A percentile compares a stretch with the other conserved stretches of the same genome.
Conservation (phyloP, 2,888 invertebrate genomes). For the Caprella mutica region DNA sequence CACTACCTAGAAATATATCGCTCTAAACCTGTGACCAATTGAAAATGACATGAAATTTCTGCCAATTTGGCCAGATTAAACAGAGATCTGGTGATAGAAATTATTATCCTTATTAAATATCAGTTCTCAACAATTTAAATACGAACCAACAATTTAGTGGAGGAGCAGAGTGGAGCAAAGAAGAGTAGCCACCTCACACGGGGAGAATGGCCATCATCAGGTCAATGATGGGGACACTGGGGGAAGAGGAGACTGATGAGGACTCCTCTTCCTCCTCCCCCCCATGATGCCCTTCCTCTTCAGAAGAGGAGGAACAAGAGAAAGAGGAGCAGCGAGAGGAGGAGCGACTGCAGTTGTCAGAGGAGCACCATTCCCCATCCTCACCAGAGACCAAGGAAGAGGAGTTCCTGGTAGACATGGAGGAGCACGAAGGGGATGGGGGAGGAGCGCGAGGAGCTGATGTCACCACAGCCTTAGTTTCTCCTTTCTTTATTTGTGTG, state of each 20-base stretch:
- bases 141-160: too few relatives aligned
- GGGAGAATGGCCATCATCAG: conserved; percentile 34
- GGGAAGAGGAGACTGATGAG: conserved; percentile 27
- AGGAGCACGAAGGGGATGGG: background rate
- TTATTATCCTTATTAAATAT: too few relatives aligned
- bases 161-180: background rate
- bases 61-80: too few relatives aligned
- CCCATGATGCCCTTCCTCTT: too few relatives aligned
- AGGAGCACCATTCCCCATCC: background rate
- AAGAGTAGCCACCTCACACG: conserved; percentile 17
- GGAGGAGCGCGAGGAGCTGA: background rate
- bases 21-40: too few relatives aligned
- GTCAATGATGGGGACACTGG: conserved; percentile 32
- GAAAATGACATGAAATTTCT: too few relatives aligned
- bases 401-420: background rate
- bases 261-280: conserved; percentile 18
- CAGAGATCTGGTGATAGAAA: too few relatives aligned
- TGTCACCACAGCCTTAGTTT: too few relatives aligned
- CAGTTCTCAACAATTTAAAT: too few relatives aligned
- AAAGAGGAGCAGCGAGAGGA: conserved; percentile 17
- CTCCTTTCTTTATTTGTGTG: too few relatives aligned
- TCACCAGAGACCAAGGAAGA: background rate
- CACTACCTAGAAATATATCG: too few relatives aligned
- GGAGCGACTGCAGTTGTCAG: background rate
- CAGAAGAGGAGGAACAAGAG: conserved; percentile 23